These are phyloP conservation scores for Lepus oiostolus DNA, from an alignment of 2,797 vertebrate genomes.

Conservation along the genomic window DNA sequence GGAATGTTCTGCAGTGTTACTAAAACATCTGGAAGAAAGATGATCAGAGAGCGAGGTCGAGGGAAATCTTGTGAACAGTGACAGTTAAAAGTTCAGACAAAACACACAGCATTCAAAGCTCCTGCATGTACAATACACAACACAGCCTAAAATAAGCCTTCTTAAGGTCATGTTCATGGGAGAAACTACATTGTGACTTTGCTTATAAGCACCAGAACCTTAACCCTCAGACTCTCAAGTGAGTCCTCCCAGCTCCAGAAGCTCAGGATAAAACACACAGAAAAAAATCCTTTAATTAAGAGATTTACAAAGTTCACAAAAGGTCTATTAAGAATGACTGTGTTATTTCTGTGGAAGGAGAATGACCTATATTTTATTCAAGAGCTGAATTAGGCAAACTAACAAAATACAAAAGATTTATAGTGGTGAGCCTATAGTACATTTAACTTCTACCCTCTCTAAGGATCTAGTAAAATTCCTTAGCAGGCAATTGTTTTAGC, in stretches of 20 bases:
- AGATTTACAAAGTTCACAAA: slow-evolving; percentile 50
- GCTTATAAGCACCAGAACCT: neutral
- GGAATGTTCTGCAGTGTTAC: neutral
- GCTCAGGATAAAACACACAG: neutral
- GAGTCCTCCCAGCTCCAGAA: neutral
- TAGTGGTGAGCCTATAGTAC: slow-evolving; percentile 8
- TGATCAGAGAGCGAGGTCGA: neutral
- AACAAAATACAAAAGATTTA: slow-evolving; percentile 49
- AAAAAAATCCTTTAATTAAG: neutral
- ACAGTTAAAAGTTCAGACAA: neutral
- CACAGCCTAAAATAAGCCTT: neutral
- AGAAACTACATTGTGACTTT: neutral
- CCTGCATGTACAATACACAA: neutral
- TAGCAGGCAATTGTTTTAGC: neutral
- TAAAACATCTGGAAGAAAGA: neutral
- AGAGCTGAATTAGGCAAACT: slow-evolving; percentile 35
- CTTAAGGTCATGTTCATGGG: neutral
- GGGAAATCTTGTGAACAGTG: neutral
- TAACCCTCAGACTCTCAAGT: neutral
- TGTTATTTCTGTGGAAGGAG: neutral
- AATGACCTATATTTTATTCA: slow-evolving; percentile 65
- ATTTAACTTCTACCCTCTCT: slow-evolving; percentile 25
- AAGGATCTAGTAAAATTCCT: slow-evolving; percentile 31
- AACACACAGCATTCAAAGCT: neutral
- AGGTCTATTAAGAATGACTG: neutral